Evolutionary conservation across 2,888 invertebrate genomes (phyloP).

Genomic region (Drosophila neutralis): DNA sequence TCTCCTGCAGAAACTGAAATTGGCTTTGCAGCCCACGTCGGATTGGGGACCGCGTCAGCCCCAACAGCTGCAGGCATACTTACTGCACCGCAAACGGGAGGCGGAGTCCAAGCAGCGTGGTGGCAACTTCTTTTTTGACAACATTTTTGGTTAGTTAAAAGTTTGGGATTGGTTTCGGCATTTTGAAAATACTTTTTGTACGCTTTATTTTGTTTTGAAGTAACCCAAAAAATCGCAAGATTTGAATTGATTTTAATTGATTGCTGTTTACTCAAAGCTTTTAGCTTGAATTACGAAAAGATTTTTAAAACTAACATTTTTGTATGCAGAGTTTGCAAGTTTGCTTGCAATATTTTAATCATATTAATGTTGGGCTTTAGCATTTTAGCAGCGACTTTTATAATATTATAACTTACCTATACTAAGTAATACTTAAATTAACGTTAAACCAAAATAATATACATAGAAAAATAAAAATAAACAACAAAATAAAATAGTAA

Average conservation of each 20-base stretch:
- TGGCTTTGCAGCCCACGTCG: constrained; percentile 74
- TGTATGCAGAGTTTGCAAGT: constrained; percentile 15
- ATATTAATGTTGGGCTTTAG: constrained; percentile 49
- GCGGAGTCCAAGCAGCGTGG: constrained; percentile 35
- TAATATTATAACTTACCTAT: constrained; percentile 26
- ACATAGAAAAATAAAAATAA: constrained; percentile 12
- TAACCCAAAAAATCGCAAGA: constrained; percentile 41
- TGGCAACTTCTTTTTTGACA: constrained; percentile 69
- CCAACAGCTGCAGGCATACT: constrained; percentile 85
- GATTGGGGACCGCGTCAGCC: constrained; percentile 83
- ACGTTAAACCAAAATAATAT: constrained; percentile 18
- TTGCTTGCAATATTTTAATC: constrained; percentile 38
- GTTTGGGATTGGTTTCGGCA: not conserved
- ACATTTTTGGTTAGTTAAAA: constrained; percentile 78
- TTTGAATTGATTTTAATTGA: constrained; percentile 23
- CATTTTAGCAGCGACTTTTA: constrained; percentile 50
- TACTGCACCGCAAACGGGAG: constrained; percentile 62
- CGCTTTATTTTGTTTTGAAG: constrained; percentile 58
- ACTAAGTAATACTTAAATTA: constrained; percentile 35
- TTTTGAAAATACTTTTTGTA: constrained; percentile 42
- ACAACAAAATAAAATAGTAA: not conserved
- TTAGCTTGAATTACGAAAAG: constrained; percentile 58
- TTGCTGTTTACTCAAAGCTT: constrained; percentile 47
- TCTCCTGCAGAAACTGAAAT: constrained; percentile 78
- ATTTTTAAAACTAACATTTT: constrained; percentile 35